A percentile compares a stretch with the other conserved stretches of the same genome.
Evolutionary conservation across 1,140 invertebrate genomes (phyloP).

Genomic region (Acyrthosiphon pisum): DNA sequence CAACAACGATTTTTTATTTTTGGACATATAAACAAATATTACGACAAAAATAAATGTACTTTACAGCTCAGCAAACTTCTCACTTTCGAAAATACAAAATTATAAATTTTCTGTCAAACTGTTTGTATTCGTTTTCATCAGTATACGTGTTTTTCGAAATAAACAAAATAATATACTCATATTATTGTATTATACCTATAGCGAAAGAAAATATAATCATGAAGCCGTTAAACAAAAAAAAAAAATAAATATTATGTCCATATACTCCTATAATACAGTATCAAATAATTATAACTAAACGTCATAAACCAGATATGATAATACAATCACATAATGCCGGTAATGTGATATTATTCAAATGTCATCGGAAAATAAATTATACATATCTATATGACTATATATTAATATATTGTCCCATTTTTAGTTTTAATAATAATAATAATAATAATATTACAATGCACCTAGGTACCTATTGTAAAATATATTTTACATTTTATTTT

Average conservation of each 20-base stretch:
- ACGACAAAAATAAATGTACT: neutral
- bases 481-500: neutral
- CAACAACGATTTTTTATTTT: neutral
- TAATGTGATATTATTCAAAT: neutral
- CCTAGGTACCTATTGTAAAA: neutral
- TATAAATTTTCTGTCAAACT: neutral
- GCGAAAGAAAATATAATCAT: neutral
- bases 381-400: neutral
- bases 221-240: neutral
- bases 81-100: neutral
- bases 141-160: neutral
- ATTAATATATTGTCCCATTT: neutral
- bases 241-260: neutral
- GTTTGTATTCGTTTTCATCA: neutral
- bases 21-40: constrained; percentile 10
- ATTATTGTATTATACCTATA: neutral
- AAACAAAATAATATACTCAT: neutral
- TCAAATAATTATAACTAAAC: neutral
- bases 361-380: neutral
- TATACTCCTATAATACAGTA: neutral
- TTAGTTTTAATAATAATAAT: neutral
- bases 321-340: neutral
- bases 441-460: neutral
- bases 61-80: neutral
- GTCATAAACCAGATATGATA: neutral